phyloP scores from a whole-genome alignment of 2,888 invertebrate genomes.

The Peribatodes rhomboidaria region DNA sequence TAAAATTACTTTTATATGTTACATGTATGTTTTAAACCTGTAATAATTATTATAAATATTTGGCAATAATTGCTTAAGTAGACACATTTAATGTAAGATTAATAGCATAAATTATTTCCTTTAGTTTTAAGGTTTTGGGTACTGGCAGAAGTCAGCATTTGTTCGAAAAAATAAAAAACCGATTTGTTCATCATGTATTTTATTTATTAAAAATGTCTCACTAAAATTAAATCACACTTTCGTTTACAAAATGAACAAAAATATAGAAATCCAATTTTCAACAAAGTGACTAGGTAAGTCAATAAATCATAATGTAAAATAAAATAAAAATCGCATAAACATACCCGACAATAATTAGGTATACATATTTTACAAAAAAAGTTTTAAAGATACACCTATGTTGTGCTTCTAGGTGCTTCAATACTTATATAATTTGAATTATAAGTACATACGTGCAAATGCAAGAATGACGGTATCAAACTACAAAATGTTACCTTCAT shows the following conservation, averaged over 20 bases:
- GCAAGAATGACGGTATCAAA: slow-evolving; percentile 40
- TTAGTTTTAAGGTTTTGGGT: slow-evolving; percentile 49
- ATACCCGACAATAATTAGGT: background rate
- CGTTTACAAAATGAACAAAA: slow-evolving; percentile 58
- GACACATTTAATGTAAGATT: background rate
- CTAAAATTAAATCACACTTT: slow-evolving; percentile 77
- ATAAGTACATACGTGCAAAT: slow-evolving; percentile 33
- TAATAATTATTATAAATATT: background rate
- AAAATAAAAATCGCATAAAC: background rate
- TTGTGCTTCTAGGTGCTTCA: slow-evolving; percentile 54
- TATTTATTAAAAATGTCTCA: slow-evolving; percentile 74
- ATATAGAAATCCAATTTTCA: slow-evolving; percentile 50
- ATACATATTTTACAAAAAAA: slow-evolving; percentile 3
- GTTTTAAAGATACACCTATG: slow-evolving; percentile 14
- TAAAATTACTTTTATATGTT: background rate
- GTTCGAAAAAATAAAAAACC: slow-evolving; percentile 50
- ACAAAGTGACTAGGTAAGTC: slow-evolving; percentile 76
- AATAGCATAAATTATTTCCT: slow-evolving; percentile 40
- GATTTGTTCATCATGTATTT: slow-evolving; percentile 58
- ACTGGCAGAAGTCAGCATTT: slow-evolving; percentile 38
- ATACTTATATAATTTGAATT: slow-evolving; percentile 25
- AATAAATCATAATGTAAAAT: slow-evolving; percentile 37
- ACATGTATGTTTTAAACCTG: background rate
- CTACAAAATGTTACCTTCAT: slow-evolving; percentile 43
- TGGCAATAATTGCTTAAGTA: background rate